Evolutionary conservation across 1,140 invertebrate genomes (phyloP), one percentile per base, ranked within the genome.

Genomic region (Onthophagus taurus): DNA sequence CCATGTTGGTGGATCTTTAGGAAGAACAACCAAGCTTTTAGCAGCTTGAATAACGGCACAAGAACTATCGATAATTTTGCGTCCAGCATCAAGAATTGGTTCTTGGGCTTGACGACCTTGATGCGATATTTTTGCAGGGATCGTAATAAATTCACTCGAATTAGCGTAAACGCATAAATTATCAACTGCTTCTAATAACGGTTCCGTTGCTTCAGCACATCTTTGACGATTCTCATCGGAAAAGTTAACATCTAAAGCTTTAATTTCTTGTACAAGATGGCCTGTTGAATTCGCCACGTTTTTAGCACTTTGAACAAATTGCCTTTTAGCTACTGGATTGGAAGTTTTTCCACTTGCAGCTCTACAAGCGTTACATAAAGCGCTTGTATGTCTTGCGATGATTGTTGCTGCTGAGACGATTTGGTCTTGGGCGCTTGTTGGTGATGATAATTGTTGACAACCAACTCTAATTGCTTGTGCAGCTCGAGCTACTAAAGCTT

Each of bases 201-300:
- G 89, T 34, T 73, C 78, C 0, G 93, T 94, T 0, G 91, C 85
- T 16, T 78, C 71, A 0, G 83, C 78, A 62, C 89, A 94, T 14
- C 76, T 77, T 29, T 75, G 70, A 2, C 86, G 73, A 59, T 89
- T 85, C 13, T 75, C 71, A 19, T 85, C 78, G 3, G 74, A 78
- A 54, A 89, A 92, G 60, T 93, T 81, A 34, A 78, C 75, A 66
- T 97, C 92, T 12, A 94, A 68, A 1, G 83, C 79, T 70, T 97
- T 97, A 47, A 98, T 97, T 60, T 92, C 87, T 65, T 91, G 92
- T 1, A 99, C 94, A 4, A 99, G 71, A 51, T 80, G 80, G 0
- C 93, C 89, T 2, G 96, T 99, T 3, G 89, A 90, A 66, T 94
- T 95, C 14, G 96, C 96, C 1, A 99, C 92, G 61, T 97, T 90